Percentiles rank a stretch among this genome's conserved stretches.
Evolutionary conservation across 2,888 invertebrate species (phyloP).

Genomic region (Drosophila hamatofila): DNA sequence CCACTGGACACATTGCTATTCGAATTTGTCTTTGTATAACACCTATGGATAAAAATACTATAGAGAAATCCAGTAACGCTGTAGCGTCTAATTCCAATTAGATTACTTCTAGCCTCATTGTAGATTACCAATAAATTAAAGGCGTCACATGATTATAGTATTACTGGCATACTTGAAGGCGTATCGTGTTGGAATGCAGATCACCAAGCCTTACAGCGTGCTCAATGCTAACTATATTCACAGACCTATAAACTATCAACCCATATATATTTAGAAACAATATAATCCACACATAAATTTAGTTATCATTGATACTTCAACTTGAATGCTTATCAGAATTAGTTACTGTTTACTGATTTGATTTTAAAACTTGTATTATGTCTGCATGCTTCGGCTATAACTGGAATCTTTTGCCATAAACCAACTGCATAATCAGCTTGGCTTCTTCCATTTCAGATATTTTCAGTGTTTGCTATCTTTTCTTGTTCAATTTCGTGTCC

Average conservation of each 20-base stretch:
- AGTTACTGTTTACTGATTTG: not conserved
- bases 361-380: not conserved
- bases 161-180: too few species aligned
- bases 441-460: not conserved
- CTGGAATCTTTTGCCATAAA: not conserved
- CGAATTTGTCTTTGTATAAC: too few species aligned
- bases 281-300: not conserved
- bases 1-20: too few species aligned
- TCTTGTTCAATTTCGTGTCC: slow-evolving; percentile 6
- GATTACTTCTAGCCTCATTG: too few species aligned
- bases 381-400: not conserved
- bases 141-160: too few species aligned
- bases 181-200: too few species aligned
- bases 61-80: not conserved
- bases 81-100: not conserved
- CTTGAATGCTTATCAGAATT: too few species aligned
- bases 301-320: not conserved
- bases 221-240: too few species aligned
- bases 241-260: too few species aligned
- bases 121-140: too few species aligned
- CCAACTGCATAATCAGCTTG: not conserved
- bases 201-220: too few species aligned
- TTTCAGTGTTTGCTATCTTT: slow-evolving; percentile 13
- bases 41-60: too few species aligned
- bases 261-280: not conserved